These are phyloP conservation scores for Nannospalax galili DNA, from an alignment of 2,113 vertebrate species.

Conservation along the genomic window DNA sequence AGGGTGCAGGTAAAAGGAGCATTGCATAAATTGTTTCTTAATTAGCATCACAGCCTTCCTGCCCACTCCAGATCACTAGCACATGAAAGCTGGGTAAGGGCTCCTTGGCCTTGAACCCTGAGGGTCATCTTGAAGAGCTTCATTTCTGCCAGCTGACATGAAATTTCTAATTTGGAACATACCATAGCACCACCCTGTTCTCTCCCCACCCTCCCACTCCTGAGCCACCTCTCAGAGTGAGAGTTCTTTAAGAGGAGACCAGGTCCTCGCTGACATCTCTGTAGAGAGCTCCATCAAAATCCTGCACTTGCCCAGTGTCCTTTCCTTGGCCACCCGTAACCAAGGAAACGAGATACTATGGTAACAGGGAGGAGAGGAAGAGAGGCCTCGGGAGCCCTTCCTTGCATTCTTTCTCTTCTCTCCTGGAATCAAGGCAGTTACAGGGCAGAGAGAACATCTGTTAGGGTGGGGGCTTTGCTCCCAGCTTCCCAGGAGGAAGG, in stretches of 20 bases:
- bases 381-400: conserved; percentile 69
- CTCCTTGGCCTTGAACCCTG: conserved; percentile 62
- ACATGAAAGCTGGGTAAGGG: conserved; percentile 35
- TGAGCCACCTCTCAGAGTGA: conserved; percentile 75
- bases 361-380: conserved; percentile 83
- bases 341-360: conserved; percentile 89
- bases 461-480: neutral
- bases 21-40: conserved; percentile 42
- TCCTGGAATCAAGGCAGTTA: conserved; percentile 58
- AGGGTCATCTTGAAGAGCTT: conserved; percentile 52
- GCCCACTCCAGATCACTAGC: neutral
- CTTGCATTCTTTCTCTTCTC: conserved; percentile 70
- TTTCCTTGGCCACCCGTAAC: conserved; percentile 87
- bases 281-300: conserved; percentile 76
- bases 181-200: conserved; percentile 43
- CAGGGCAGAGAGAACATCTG: neutral
- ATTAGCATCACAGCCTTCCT: neutral
- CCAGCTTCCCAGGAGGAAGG: neutral
- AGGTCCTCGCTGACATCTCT: conserved; percentile 73
- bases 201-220: conserved; percentile 60
- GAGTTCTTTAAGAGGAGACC: conserved; percentile 76
- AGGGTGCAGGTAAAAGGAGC: neutral
- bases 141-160: conserved; percentile 60
- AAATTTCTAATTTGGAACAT: conserved; percentile 79
- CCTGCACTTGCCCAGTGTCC: conserved; percentile 81